A percentile compares a stretch with the other conserved stretches of the same genome.
phyloP scores from a whole-genome alignment of 2,888 invertebrate species.

The Corythucha ciliata region DNA sequence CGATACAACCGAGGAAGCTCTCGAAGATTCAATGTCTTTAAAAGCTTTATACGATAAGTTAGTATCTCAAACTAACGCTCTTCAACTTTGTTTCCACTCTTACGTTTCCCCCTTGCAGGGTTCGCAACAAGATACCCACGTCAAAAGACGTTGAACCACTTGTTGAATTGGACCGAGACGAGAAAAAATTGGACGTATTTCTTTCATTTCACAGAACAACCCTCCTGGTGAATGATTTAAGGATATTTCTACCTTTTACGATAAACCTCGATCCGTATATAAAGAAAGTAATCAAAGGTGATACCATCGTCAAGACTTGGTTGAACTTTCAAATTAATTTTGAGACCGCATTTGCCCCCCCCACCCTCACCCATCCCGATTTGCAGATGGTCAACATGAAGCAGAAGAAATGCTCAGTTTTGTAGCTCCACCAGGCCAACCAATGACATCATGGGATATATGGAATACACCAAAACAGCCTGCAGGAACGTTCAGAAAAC shows the following conservation, averaged over 20 bases:
- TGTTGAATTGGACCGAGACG: conserved; percentile 86
- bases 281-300: conserved; percentile 91
- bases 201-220: conserved; percentile 78
- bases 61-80: conserved; percentile 38
- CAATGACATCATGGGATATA: too few species aligned
- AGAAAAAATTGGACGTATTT: conserved; percentile 88
- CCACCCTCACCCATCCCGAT: neutral
- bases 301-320: neutral
- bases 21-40: conserved; percentile 77
- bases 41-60: conserved; percentile 91
- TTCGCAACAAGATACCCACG: conserved; percentile 69
- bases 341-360: too few species aligned
- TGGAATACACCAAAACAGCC: too few species aligned
- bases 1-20: conserved; percentile 75
- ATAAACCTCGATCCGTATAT: conserved; percentile 97
- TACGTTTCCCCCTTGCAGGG: conserved; percentile 46
- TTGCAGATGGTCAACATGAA: conserved; percentile 59
- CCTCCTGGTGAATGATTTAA: conserved; percentile 75
- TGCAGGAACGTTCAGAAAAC: too few species aligned
- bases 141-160: conserved; percentile 81
- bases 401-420: conserved; percentile 46
- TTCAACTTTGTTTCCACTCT: neutral
- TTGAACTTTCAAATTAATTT: too few species aligned
- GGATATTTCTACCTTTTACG: conserved; percentile 94
- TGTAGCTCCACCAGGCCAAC: conserved; percentile 25